Evolutionary conservation across 2,888 invertebrate genomes (phyloP).

Genomic region (Ornithoptera alexandrae): DNA sequence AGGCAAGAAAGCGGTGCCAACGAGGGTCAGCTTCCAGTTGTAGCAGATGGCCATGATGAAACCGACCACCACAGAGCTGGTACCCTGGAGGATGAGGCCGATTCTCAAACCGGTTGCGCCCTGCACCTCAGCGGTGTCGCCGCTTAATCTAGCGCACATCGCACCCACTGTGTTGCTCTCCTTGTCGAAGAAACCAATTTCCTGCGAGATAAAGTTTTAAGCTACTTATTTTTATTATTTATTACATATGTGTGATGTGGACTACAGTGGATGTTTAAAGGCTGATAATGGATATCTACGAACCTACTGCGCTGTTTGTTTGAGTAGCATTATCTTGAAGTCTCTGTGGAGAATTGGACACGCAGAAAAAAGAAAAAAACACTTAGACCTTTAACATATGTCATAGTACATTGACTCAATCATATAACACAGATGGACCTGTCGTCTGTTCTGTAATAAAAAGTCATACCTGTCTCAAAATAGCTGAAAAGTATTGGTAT

Average conservation of each 20-base stretch:
- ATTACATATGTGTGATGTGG: too few species aligned
- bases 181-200: constrained; percentile 83
- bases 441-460: too few species aligned
- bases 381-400: too few species aligned
- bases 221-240: background rate
- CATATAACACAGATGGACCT: too few species aligned
- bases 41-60: constrained; percentile 78
- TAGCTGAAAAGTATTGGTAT: constrained; percentile 69
- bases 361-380: too few species aligned
- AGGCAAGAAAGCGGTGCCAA: constrained; percentile 80
- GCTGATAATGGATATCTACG: too few species aligned
- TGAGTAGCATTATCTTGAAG: too few species aligned
- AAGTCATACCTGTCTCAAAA: constrained; percentile 74
- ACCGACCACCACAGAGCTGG: constrained; percentile 81
- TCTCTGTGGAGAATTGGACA: too few species aligned
- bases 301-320: too few species aligned
- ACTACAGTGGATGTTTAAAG: too few species aligned
- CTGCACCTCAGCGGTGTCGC: constrained; percentile 83
- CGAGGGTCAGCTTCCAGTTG: constrained; percentile 82
- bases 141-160: constrained; percentile 81
- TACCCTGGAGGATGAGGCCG: constrained; percentile 81
- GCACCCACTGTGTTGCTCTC: constrained; percentile 82
- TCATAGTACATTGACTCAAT: too few species aligned
- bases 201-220: constrained; percentile 46
- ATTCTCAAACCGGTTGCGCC: constrained; percentile 82